These are phyloP conservation scores for Aphelenchoides besseyi DNA, from an alignment of 1,140 invertebrate species.

Conservation along the genomic window DNA sequence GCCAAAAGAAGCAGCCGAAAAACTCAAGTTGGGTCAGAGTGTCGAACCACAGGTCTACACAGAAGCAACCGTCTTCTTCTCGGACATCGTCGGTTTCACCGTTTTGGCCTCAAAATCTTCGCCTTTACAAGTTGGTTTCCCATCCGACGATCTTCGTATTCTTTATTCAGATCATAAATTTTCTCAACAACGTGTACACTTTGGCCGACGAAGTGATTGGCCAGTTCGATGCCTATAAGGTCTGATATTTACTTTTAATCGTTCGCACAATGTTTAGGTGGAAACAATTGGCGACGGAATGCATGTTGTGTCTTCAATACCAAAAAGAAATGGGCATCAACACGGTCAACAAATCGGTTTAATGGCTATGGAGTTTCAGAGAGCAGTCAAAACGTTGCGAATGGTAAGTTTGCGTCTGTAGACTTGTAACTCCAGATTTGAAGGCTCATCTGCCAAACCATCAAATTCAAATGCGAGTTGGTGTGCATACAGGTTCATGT, in stretches of 20 bases:
- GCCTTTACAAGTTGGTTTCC: constrained; percentile 48
- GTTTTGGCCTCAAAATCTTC: constrained; percentile 74
- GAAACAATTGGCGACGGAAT: constrained; percentile 63
- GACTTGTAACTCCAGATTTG: no score
- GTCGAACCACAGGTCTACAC: constrained; percentile 23
- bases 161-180: constrained; percentile 67
- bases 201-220: constrained; percentile 75
- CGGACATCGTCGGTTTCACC: constrained; percentile 89
- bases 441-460: constrained; percentile 28
- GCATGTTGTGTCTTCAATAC: constrained; percentile 71
- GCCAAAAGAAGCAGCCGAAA: constrained; percentile 69
- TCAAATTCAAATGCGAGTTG: constrained; percentile 70
- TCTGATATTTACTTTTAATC: background rate
- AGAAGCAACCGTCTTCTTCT: constrained; percentile 30
- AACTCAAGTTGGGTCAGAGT: constrained; percentile 21
- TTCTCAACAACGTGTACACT: constrained; percentile 75
- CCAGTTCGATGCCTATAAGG: constrained; percentile 76
- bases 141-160: background rate
- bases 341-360: constrained; percentile 75
- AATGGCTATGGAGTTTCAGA: constrained; percentile 20
- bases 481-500: constrained; percentile 71
- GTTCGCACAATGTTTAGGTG: constrained; percentile 29
- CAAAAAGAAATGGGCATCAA: constrained; percentile 70
- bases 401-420: no score
- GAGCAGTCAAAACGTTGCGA: background rate